These are phyloP conservation scores for Enoplosus armatus DNA, from an alignment of 2,797 vertebrate species.

Conservation along the genomic window DNA sequence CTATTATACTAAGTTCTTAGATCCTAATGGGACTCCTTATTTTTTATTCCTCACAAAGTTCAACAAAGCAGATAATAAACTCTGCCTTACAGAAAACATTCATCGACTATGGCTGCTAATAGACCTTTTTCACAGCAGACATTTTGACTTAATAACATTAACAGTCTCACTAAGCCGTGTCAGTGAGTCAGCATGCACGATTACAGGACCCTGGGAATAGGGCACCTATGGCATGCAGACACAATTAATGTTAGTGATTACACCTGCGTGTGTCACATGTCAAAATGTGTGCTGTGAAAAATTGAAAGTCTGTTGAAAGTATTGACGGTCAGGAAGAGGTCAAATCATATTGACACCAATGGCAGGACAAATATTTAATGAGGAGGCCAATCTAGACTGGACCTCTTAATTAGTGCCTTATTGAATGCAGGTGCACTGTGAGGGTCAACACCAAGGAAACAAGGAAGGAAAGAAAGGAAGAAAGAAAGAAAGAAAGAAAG, in stretches of 20 bases:
- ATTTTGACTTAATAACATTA: conserved; percentile 1
- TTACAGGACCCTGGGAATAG: not conserved
- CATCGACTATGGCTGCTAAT: not conserved
- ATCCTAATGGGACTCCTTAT: not conserved
- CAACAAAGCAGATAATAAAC: not conserved
- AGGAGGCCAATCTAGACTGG: no score
- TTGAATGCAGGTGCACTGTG: not conserved
- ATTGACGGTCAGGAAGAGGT: not conserved
- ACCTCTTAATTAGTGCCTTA: not conserved
- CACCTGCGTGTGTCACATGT: not conserved
- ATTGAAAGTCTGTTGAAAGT: not conserved
- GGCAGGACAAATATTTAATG: not conserved
- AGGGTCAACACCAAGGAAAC: no score
- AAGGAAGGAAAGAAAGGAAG: no score
- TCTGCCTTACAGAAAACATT: not conserved
- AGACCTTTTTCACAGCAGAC: not conserved
- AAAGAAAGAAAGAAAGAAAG: no score
- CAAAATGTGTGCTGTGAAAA: conserved; percentile 11
- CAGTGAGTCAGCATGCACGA: conserved; percentile 2
- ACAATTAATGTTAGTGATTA: conserved; percentile 7
- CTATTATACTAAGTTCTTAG: not conserved
- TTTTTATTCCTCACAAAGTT: conserved; percentile 4
- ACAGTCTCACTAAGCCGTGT: not conserved
- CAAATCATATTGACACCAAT: not conserved
- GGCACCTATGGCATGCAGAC: not conserved